Evolutionary conservation across 2,797 vertebrate genomes (phyloP).

Genomic region (Anisognathus igniventris): DNA sequence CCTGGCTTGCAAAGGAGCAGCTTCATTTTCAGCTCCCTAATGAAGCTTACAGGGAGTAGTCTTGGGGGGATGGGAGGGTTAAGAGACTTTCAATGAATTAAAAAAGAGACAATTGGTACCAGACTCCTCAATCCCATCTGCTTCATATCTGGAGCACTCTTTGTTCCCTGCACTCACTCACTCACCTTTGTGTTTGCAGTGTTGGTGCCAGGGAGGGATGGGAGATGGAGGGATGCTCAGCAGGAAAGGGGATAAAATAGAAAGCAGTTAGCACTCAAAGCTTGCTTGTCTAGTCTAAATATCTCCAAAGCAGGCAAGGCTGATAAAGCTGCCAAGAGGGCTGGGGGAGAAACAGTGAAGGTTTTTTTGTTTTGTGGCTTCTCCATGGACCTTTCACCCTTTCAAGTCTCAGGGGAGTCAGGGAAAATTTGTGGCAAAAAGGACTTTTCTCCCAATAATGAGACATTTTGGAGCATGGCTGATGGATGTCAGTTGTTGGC

Average conservation of each 20-base stretch:
- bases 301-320: neutral
- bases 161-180: neutral
- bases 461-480: neutral
- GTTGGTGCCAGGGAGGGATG: neutral
- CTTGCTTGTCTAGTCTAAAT: neutral
- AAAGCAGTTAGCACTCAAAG: neutral
- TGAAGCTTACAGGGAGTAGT: neutral
- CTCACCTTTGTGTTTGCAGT: constrained; percentile 46
- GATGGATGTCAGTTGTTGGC: neutral
- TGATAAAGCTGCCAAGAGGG: neutral
- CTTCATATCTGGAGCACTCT: constrained; percentile 42
- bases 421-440: neutral
- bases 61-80: neutral
- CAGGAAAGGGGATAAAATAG: neutral
- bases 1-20: neutral
- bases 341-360: fast-evolving
- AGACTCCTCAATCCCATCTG: constrained; percentile 63
- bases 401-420: neutral
- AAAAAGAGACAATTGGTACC: neutral
- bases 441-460: neutral
- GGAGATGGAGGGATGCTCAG: neutral
- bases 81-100: constrained; percentile 30
- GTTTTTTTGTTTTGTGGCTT: neutral
- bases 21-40: constrained; percentile 22
- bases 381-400: neutral